A percentile compares a stretch with the other conserved stretches of the same genome.
Evolutionary conservation across 2,797 vertebrate species (phyloP).

Genomic region (Peromyscus eremicus): DNA sequence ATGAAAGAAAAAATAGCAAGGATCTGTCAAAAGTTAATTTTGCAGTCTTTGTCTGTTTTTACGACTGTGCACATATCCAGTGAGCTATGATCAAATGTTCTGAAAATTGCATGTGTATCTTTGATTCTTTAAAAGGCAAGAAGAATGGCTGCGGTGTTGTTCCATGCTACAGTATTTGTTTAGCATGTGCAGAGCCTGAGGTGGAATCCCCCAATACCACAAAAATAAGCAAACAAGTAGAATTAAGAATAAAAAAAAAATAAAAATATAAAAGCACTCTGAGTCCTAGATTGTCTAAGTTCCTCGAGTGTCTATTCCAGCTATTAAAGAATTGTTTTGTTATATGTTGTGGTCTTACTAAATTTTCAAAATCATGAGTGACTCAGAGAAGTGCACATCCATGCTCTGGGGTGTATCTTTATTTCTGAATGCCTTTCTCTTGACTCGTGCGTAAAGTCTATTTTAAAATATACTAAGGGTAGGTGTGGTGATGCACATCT

Average conservation of each 20-base stretch:
- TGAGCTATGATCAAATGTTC: no score
- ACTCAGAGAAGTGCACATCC: neutral
- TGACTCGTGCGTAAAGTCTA: neutral
- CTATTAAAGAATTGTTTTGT: neutral
- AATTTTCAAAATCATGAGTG: neutral
- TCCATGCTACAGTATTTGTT: neutral
- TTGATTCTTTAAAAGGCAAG: neutral
- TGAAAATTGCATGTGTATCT: no score
- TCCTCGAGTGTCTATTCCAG: neutral
- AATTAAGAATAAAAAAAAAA: neutral
- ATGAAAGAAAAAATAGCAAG: no score
- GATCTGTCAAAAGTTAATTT: no score
- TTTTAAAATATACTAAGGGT: neutral
- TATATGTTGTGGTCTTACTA: neutral
- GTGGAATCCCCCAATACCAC: neutral
- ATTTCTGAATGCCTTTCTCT: neutral
- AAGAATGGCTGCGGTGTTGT: neutral
- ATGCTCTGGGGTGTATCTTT: neutral
- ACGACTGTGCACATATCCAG: no score
- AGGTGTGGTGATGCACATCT: neutral
- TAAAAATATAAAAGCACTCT: neutral
- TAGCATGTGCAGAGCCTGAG: neutral
- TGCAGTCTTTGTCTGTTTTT: no score
- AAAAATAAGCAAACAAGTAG: neutral
- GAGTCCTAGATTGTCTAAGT: neutral